These are phyloP conservation scores for Ditylenchus weischeri DNA, from an alignment of 2,888 invertebrate genomes.

Conservation along the genomic window DNA sequence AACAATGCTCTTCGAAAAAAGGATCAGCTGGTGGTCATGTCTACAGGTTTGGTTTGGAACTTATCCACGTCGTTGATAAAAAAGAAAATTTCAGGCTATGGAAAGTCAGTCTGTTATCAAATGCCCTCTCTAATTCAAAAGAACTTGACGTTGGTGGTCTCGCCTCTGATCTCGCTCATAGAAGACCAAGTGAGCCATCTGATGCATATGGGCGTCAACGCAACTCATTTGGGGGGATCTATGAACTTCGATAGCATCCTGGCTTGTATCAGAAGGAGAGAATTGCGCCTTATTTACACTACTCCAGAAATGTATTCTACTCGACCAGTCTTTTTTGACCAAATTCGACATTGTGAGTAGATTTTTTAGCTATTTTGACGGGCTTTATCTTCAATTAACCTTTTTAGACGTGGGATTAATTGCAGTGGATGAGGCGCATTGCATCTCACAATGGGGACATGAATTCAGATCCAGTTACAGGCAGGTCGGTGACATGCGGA, in stretches of 20 bases:
- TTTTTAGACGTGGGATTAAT: conserved; percentile 65
- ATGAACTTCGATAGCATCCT: background rate
- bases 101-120: conserved; percentile 71
- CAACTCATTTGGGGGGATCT: conserved; percentile 2
- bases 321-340: conserved; percentile 10
- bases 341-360: conserved; percentile 16
- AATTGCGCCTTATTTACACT: conserved; percentile 19
- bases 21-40: conserved; percentile 36
- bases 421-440: conserved; percentile 97
- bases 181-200: conserved; percentile 76
- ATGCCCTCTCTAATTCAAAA: conserved; percentile 74
- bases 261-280: conserved; percentile 8
- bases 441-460: conserved; percentile 98
- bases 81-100: conserved; percentile 65
- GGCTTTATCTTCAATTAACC: too few species aligned
- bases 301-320: conserved; percentile 22
- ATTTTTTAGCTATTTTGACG: background rate
- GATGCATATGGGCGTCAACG: conserved; percentile 15
- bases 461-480: conserved; percentile 81
- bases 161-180: conserved; percentile 88
- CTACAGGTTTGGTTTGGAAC: conserved; percentile 12
- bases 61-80: background rate
- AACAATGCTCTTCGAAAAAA: conserved; percentile 32
- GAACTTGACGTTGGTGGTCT: conserved; percentile 74
- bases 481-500: conserved; percentile 35